Evolutionary conservation across 2,113 vertebrate species (phyloP).

Genomic region (Scortum barcoo): DNA sequence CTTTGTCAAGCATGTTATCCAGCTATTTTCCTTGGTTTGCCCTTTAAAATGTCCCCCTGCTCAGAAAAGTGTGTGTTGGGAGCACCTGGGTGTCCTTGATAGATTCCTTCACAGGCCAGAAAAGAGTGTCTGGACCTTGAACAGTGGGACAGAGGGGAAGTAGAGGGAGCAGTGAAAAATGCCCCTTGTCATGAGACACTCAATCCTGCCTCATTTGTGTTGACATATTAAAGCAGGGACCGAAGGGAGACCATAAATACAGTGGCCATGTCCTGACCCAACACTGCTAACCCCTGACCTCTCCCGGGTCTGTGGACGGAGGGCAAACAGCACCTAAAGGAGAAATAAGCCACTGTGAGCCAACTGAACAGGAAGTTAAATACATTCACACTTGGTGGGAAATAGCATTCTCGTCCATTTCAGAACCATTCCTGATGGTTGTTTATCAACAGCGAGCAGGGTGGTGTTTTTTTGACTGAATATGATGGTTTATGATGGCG

Average conservation of each 20-base stretch:
- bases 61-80: constrained; percentile 20
- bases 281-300: constrained; percentile 63
- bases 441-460: neutral
- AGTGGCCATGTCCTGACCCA: constrained; percentile 64
- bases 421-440: neutral
- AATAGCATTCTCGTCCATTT: neutral
- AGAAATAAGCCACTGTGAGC: neutral
- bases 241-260: constrained; percentile 72
- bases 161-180: constrained; percentile 71
- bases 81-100: constrained; percentile 59
- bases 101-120: constrained; percentile 50
- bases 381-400: neutral
- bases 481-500: neutral
- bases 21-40: constrained; percentile 46
- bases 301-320: neutral
- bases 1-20: constrained; percentile 46
- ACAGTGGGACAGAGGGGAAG: constrained; percentile 42
- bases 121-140: constrained; percentile 70
- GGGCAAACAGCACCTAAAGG: neutral
- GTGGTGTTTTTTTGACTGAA: neutral
- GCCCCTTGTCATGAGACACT: constrained; percentile 68
- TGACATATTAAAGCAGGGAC: constrained; percentile 73
- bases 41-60: constrained; percentile 58
- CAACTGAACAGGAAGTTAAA: constrained; percentile 8
- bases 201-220: constrained; percentile 75